Percentiles rank a stretch among this genome's conserved stretches.
These are phyloP conservation scores for Laticauda colubrina DNA, from an alignment of 2,113 vertebrate genomes.

Conservation along the genomic window DNA sequence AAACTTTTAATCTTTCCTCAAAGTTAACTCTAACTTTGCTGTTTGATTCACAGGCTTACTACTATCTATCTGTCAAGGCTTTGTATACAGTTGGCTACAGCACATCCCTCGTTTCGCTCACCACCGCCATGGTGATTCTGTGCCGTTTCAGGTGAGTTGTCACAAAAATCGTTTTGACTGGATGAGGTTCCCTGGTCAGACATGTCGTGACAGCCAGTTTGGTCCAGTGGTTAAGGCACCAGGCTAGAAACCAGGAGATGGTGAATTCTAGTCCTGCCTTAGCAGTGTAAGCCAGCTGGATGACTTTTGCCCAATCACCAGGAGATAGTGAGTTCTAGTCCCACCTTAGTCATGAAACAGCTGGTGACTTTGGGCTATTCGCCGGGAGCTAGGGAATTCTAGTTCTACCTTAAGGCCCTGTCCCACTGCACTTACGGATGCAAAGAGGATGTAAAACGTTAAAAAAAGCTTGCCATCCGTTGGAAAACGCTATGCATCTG, in stretches of 20 bases:
- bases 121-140: slow-evolving; percentile 94
- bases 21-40: not conserved
- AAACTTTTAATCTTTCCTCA: not conserved
- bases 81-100: slow-evolving; percentile 97
- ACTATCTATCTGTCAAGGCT: slow-evolving; percentile 91
- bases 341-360: not conserved
- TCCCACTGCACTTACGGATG: no score
- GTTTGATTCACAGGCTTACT: slow-evolving; percentile 73
- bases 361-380: not conserved
- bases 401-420: no score
- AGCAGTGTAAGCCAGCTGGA: no score
- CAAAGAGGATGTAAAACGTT: no score
- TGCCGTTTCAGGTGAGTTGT: slow-evolving; percentile 92
- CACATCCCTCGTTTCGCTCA: slow-evolving; percentile 93
- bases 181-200: not conserved
- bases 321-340: not conserved
- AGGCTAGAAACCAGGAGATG: not conserved
- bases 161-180: not conserved
- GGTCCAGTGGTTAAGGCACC: not conserved
- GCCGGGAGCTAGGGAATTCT: no score
- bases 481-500: no score
- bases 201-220: not conserved
- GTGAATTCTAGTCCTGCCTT: not conserved
- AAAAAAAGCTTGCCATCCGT: no score
- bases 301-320: not conserved